Base-by-base conservation (phyloP, 2,888 invertebrate genomes). In the Cerceris ruficornis region DNA sequence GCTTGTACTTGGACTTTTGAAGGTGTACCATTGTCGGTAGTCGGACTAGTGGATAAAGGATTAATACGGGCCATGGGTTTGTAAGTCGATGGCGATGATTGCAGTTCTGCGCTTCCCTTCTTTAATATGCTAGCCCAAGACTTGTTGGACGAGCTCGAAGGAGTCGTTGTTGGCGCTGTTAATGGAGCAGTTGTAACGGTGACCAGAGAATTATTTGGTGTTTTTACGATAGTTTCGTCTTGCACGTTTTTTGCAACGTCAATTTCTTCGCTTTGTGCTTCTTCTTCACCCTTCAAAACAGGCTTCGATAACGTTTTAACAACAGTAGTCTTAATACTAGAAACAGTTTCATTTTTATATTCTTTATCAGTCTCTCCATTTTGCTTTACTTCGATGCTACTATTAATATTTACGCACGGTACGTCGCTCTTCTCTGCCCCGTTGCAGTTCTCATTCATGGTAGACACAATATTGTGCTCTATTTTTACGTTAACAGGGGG, bases 111-210 rank as follows among this genome's bases (percentile, higher is more conserved):
- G n/a, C 69, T 82, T 14, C 80, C 75, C 49, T 86, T 87, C 59
- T 90, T 91, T 14, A 93, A 88, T 55, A 93, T 77, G 81, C 91
- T 91, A 55, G 93, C 93, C 91, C 92, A 93, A 13, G 92, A 90
- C 62, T 87, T 90, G 39, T 82, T 74, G 13, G 67, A 43, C 55
- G 39, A 52, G 61, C 67, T 61, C 6, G 79, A 28, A 42, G 75
- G 42, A 14, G 81, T n/a, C 43, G 62, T 59, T 49, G 54, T 59
- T 15, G 79, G 69, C 28, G 67, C 50, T 46, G 77, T 7, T 64
- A 64, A 2, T 4, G 80, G 49, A 67, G 70, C 58, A 39, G 8
- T 77, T 17, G 70, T 54, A 57, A 69, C 61, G 13, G 67, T 15
- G 28, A 41, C 28, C 67, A 65, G 43, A 17, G 76, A 69, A 14